A percentile compares a stretch with the other conserved stretches of the same genome.
These are phyloP conservation scores for Atethmia centrago DNA, from an alignment of 2,888 invertebrate species.

Conservation along the genomic window DNA sequence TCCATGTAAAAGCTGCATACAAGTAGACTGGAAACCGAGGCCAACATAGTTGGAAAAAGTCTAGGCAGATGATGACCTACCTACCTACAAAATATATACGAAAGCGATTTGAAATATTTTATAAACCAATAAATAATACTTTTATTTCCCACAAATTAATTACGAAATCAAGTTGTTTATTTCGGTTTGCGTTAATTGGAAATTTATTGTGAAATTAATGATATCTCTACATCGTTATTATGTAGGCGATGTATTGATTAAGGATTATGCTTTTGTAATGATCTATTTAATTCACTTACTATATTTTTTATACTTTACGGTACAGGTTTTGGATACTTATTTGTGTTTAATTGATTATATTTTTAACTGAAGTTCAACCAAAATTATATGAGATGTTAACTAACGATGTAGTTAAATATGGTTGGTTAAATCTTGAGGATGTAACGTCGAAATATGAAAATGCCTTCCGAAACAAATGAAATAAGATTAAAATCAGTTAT, in stretches of 20 bases:
- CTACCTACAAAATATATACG: no score
- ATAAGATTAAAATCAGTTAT: no score
- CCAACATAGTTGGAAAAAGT: no score
- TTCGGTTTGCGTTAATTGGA: conserved; percentile 3
- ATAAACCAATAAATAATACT: background rate
- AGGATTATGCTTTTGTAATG: background rate
- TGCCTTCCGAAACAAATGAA: background rate
- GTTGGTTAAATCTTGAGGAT: no score
- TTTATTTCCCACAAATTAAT: background rate
- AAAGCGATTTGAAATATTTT: background rate
- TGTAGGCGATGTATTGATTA: conserved; percentile 18
- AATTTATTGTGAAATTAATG: conserved; percentile 5
- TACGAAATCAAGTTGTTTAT: background rate
- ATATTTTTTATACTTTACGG: background rate
- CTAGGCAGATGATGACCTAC: no score
- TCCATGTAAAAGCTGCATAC: no score
- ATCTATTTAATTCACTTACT: background rate
- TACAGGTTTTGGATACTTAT: background rate
- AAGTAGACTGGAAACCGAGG: no score
- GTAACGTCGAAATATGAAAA: background rate
- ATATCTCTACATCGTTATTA: conserved; percentile 9
- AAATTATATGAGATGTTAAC: background rate
- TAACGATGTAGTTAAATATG: no score
- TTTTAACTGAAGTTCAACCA: background rate
- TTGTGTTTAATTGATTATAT: background rate